Conservation (phyloP, 2,113 vertebrate genomes). For the Macroglossus sobrinus region DNA sequence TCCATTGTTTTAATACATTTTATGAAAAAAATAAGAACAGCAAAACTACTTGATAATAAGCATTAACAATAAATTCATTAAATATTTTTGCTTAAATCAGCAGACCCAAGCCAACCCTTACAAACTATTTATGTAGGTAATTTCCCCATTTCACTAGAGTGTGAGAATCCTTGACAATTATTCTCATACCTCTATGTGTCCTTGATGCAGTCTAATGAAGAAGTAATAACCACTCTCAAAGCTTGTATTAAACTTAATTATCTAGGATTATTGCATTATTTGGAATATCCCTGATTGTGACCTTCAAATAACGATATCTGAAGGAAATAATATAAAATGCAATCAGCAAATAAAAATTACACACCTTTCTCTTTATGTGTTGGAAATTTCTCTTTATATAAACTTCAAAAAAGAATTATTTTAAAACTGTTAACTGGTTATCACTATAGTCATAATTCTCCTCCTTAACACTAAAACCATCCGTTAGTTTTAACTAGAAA, state of each 20-base stretch:
- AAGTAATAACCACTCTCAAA: background rate
- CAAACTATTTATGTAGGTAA: background rate
- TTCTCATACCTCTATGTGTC: background rate
- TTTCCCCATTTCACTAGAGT: background rate
- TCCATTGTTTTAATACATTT: background rate
- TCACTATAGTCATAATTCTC: background rate
- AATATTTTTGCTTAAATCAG: background rate
- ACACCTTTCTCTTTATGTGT: background rate
- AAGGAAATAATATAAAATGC: conserved; percentile 14
- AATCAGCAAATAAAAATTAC: background rate
- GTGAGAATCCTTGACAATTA: background rate
- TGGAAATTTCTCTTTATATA: background rate
- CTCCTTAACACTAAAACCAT: background rate
- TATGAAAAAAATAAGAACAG: background rate
- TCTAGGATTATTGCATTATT: background rate
- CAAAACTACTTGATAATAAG: background rate
- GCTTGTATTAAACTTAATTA: conserved; percentile 15
- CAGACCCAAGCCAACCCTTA: background rate
- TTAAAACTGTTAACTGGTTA: background rate
- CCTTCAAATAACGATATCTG: conserved; percentile 5
- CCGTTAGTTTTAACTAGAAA: background rate
- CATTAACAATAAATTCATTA: background rate
- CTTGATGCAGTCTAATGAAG: conserved; percentile 23
- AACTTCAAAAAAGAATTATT: background rate
- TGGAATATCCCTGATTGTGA: conserved; percentile 7